Base-by-base conservation (phyloP, 2,113 vertebrate species). In the Saiga tatarica region DNA sequence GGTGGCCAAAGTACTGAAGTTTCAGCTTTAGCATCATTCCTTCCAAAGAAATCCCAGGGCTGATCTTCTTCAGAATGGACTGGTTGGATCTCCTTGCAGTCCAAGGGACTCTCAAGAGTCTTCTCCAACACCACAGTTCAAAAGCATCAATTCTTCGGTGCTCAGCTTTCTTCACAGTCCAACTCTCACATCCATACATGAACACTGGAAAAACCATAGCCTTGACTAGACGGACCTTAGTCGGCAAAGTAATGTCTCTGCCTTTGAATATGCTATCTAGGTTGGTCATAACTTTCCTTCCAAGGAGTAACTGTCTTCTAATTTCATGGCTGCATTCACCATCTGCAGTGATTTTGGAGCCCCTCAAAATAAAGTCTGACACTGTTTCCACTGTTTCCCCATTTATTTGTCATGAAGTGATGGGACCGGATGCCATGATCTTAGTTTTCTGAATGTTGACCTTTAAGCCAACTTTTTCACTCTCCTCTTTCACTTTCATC, bases 81-180 rank as follows among this genome's bases (percentile, higher is more conserved):
- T 50, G 47, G 0, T 50, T 50, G 47, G 47, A 50, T 50, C 47
- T 50, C 47, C 47, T 47, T 47, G 47, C 47, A 12, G 64, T 5
- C 64, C 33, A 36, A 67, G 64, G n/a, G 64, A 36, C 9, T 71
- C n/a, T 71, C 17, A 71, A 71, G 64, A 71, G 64, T 36, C n/a
- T 36, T 36, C n/a, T 36, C 17, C n/a, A 71, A 36, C n/a, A 71
- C n/a, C n/a, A 36, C n/a, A 21, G n/a, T 21, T 71, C n/a, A 36
- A 36, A 71, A 71, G 33, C 17, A 71, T 71, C 17, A 36, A 21
- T 71, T 71, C 17, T 71, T 67, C 3, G 0, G 9, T 0, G 0
- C 8, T 71, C n/a, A 36, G 64, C 9, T 2, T 67, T 71, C 17
- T 36, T 71, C 5, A 36, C 2, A 71, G 3, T 50, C 50, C 50